These are phyloP conservation scores for Stylophora pistillata DNA, from an alignment of 64 coral and sea anemone genomes.

Conservation along the genomic window DNA sequence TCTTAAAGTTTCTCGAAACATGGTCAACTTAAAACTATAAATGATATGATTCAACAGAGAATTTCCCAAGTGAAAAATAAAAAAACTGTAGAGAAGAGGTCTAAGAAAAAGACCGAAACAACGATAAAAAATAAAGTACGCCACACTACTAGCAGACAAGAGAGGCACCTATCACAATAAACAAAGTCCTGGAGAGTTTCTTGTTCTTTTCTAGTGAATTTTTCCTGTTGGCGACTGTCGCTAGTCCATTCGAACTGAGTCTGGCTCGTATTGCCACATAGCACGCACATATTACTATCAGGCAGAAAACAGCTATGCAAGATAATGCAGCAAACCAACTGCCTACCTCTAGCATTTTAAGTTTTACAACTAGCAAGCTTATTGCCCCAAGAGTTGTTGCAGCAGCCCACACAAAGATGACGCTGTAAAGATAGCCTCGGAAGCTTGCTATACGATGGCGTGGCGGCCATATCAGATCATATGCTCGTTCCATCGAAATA, in stretches of 20 bases:
- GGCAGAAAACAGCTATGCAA: background rate
- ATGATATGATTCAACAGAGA: background rate
- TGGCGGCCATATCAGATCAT: slow-evolving; percentile 16
- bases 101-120: background rate
- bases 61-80: background rate
- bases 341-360: background rate
- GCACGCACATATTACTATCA: background rate
- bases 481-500: background rate
- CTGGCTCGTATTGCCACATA: background rate
- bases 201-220: background rate
- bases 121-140: background rate
- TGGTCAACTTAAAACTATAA: background rate
- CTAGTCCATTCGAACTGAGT: background rate
- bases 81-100: background rate
- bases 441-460: slow-evolving; percentile 42
- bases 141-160: background rate
- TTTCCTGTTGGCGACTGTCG: background rate
- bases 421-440: slow-evolving; percentile 15
- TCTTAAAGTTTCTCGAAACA: slow-evolving; percentile 3
- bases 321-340: background rate
- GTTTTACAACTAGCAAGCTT: background rate
- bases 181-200: no score
- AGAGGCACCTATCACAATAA: background rate
- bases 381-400: background rate
- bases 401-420: background rate